phyloP scores from a whole-genome alignment of 2,888 invertebrate species.

The Folsomia manolachei region DNA sequence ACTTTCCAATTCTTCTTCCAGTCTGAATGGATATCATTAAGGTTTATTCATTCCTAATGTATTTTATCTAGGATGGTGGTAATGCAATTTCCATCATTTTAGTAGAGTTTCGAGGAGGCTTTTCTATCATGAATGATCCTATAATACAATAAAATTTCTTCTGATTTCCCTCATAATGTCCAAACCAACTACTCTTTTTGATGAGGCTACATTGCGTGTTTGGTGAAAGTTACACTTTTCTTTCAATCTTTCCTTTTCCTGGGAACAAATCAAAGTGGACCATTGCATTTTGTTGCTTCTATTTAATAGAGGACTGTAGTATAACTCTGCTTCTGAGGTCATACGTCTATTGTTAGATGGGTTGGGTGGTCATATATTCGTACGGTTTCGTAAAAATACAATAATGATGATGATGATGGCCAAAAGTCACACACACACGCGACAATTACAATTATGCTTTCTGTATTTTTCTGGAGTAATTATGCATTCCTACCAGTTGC shows the following conservation, averaged over 20 bases:
- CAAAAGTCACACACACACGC: constrained; percentile 7
- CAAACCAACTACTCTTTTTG: constrained; percentile 3
- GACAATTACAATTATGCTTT: neutral
- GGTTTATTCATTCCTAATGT: neutral
- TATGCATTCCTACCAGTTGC: neutral
- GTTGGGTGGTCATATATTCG: neutral
- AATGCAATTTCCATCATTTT: too few relatives aligned
- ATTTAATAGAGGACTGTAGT: neutral
- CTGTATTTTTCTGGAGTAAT: neutral
- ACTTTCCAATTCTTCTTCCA: neutral
- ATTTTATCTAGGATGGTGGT: neutral
- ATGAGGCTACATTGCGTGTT: constrained; percentile 14
- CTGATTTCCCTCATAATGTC: constrained; percentile 1
- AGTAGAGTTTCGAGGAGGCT: too few relatives aligned
- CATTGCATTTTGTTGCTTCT: neutral
- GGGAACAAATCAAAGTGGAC: constrained; percentile 2
- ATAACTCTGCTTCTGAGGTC: neutral
- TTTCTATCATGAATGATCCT: constrained; percentile 13
- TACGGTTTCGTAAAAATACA: too few relatives aligned
- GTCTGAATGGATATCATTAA: neutral
- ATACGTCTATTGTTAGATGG: neutral
- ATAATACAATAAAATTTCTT: constrained; percentile 6
- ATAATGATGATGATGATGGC: neutral
- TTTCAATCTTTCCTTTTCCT: neutral
- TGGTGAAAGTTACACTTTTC: constrained; percentile 6